Evolutionary conservation across 37 sponge, comb jelly and placozoan genomes (phyloP).

Genomic region (Axinella damicornis): DNA sequence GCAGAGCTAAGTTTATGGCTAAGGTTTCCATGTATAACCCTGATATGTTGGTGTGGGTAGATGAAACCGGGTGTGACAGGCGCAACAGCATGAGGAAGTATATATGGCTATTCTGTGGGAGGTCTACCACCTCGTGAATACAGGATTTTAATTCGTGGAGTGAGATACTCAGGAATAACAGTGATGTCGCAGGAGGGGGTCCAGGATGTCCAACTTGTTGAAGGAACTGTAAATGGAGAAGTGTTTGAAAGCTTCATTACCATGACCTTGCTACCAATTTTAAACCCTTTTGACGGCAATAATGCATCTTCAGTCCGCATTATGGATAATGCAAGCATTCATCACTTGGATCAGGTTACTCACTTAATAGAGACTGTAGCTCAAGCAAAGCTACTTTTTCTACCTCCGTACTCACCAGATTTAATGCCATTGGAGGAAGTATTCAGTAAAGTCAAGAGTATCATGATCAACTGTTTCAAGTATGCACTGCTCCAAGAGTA

Average conservation of each 20-base stretch:
- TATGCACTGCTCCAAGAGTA: constrained; percentile 12
- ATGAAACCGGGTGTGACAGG: constrained; percentile 42
- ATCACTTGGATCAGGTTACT: constrained; percentile 20
- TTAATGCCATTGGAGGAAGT: constrained; percentile 29
- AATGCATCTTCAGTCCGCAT: constrained; percentile 2
- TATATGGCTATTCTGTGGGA: constrained; percentile 7
- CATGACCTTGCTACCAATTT: not conserved
- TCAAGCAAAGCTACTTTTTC: constrained; percentile 12
- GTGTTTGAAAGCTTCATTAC: not conserved
- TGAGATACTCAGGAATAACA: constrained; percentile 26
- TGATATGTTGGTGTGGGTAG: constrained; percentile 24
- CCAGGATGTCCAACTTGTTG: no score
- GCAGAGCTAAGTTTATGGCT: constrained; percentile 36
- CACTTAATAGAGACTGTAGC: constrained; percentile 11
- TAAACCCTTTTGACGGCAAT: constrained; percentile 12
- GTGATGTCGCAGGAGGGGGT: constrained; percentile 28
- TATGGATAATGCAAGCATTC: constrained; percentile 27
- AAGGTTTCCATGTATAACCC: constrained; percentile 37
- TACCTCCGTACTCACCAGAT: constrained; percentile 53
- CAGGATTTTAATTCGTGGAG: constrained; percentile 20
- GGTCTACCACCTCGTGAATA: constrained; percentile 13
- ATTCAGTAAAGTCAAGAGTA: constrained; percentile 36
- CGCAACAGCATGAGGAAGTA: constrained; percentile 12
- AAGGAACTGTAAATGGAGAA: constrained; percentile 20
- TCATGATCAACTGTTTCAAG: constrained; percentile 47